Base-by-base conservation (phyloP, 2,113 vertebrate species). In the Perca fluviatilis region DNA sequence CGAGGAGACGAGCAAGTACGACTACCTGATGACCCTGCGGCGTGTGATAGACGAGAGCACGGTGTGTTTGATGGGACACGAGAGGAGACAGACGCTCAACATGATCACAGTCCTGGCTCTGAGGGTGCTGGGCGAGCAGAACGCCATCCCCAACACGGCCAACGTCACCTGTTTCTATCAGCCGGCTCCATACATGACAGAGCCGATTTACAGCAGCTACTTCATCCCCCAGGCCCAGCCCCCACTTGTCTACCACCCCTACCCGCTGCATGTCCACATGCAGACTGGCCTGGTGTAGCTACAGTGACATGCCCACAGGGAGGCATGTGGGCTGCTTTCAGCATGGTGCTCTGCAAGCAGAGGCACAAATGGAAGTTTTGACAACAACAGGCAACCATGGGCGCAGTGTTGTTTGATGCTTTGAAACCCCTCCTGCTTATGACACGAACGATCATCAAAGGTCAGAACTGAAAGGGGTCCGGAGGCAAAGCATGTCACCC, bases 111-210 rank as follows among this genome's bases (percentile, higher is more conserved):
- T 97, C 7, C 92, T 99, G 90, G 98, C 98, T 74, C 89, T 99
- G 30, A 97, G 97, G 92, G 97, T 98, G 23, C 95, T 99, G 0
- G 98, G 97, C 23, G 97, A 99, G 61, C 97, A 98, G 72, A 98
- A 99, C 50, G 96, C 97, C 89, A 96, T 99, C 88, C 98, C 97
- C 0, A 98, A 96, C 65, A 95, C 96, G 0, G 95, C 97, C 80
- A 97, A 97, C 0, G 96, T 99, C 19, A 98, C 97, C 1, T 99
- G 98, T 91, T 99, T 96, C 89, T 99, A 99, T 64, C 98, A 99
- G 91, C 98, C 98, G 1, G 97, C 97, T 18, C 96, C 97, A 0
- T 98, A 98, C 79, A 94, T 98, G 90, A 85, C 96, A 25, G 95
- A 98, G 92, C 96, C 95, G 1, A 95, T 95, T 77, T 97, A 97